These are phyloP conservation scores for Lepidurus arcticus DNA, from an alignment of 1,140 invertebrate genomes.

Conservation along the genomic window DNA sequence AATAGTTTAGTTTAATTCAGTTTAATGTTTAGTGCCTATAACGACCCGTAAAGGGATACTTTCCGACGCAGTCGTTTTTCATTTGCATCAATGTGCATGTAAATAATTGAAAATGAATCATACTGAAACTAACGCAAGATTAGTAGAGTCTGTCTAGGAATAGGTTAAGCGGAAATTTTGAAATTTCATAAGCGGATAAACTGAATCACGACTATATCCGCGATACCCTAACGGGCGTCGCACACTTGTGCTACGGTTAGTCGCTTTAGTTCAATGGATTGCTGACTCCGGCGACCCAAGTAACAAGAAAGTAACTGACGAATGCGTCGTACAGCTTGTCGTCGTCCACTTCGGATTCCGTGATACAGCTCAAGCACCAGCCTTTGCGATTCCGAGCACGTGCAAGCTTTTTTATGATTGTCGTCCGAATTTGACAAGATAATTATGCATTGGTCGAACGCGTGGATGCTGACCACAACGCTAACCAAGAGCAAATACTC, in stretches of 20 bases:
- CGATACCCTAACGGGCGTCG: slow-evolving; percentile 40
- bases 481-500: too few species aligned
- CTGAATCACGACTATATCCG: slow-evolving; percentile 44
- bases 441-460: neutral
- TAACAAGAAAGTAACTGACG: slow-evolving; percentile 59
- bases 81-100: too few species aligned
- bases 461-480: too few species aligned
- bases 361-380: slow-evolving; percentile 58
- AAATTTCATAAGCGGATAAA: too few species aligned
- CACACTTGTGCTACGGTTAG: slow-evolving; percentile 52
- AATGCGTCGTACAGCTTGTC: slow-evolving; percentile 80
- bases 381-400: slow-evolving; percentile 44
- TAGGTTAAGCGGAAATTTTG: too few species aligned
- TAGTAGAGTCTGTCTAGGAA: too few species aligned
- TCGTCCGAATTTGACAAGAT: neutral
- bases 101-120: too few species aligned
- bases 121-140: too few species aligned
- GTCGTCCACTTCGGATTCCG: slow-evolving; percentile 58
- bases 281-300: slow-evolving; percentile 33
- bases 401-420: neutral
- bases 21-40: too few species aligned
- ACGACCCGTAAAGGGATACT: neutral
- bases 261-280: slow-evolving; percentile 41
- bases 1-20: too few species aligned
- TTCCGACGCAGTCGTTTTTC: neutral